Evolutionary conservation across 2,113 vertebrate genomes (phyloP).

Genomic region (Pollachius pollachius): DNA sequence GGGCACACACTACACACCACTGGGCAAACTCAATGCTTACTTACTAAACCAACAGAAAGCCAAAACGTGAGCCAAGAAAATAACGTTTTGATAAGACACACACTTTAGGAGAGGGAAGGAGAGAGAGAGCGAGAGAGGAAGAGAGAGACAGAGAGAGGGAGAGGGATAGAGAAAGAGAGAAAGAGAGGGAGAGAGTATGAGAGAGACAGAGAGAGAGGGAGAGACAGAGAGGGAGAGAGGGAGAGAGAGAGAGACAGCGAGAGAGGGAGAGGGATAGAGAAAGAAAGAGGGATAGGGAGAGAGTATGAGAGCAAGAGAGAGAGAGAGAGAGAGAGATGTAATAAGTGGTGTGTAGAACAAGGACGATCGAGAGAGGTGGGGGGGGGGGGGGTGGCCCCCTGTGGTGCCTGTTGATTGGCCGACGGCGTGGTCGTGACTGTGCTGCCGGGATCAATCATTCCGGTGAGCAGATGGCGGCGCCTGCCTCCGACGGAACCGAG

Average conservation of each 20-base stretch:
- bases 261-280: background rate
- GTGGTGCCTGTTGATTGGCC: slow-evolving; percentile 54
- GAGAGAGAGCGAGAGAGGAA: slow-evolving; percentile 4
- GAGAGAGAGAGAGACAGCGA: too few species aligned
- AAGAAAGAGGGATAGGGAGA: slow-evolving; percentile 3
- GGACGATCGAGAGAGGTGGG: slow-evolving; percentile 46
- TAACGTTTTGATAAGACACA: slow-evolving; percentile 49
- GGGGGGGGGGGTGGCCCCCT: slow-evolving; percentile 24
- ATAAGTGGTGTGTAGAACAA: slow-evolving; percentile 56
- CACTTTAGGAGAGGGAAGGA: background rate
- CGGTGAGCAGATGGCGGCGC: slow-evolving; percentile 60
- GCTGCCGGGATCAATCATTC: slow-evolving; percentile 65
- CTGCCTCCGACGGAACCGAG: slow-evolving; percentile 48
- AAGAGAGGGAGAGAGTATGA: too few species aligned
- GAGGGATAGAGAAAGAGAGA: slow-evolving; percentile 55
- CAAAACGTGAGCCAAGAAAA: slow-evolving; percentile 15
- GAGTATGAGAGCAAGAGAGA: slow-evolving; percentile 51
- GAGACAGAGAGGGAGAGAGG: too few species aligned
- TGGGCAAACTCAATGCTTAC: slow-evolving; percentile 9
- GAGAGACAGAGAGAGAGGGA: too few species aligned
- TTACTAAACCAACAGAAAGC: slow-evolving; percentile 50
- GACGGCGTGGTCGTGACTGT: slow-evolving; percentile 65
- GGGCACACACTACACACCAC: background rate
- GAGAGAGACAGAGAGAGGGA: background rate
- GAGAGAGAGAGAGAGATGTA: too few species aligned